A percentile compares a stretch with the other conserved stretches of the same genome.
These are phyloP conservation scores for Temnothorax nylanderi DNA, from an alignment of 1,140 invertebrate genomes.

Conservation along the genomic window DNA sequence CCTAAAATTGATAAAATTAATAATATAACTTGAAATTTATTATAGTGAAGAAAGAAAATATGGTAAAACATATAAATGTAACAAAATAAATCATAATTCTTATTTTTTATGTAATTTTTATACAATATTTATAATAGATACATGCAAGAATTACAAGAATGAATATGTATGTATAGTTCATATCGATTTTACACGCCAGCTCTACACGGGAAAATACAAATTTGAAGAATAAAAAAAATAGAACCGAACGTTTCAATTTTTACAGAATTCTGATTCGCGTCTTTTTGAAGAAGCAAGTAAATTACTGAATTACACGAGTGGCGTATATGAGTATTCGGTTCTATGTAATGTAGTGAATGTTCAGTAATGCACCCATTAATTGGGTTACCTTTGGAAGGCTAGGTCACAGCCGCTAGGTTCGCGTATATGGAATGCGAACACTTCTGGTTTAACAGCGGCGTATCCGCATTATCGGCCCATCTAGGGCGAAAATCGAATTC, in stretches of 20 bases:
- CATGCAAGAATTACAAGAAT: not conserved
- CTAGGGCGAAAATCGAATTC: constrained; percentile 73
- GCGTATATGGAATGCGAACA: constrained; percentile 64
- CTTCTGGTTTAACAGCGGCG: constrained; percentile 70
- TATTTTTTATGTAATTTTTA: not conserved
- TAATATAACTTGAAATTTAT: not conserved
- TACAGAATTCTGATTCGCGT: not conserved
- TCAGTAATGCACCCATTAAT: constrained; percentile 78
- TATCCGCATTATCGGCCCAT: constrained; percentile 72
- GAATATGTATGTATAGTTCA: not conserved
- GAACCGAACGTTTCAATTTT: not conserved
- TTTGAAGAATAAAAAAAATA: not conserved
- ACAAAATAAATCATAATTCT: not conserved
- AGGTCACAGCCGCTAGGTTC: constrained; percentile 52
- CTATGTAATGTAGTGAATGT: constrained; percentile 65
- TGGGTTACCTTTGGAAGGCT: constrained; percentile 72
- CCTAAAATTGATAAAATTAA: not conserved
- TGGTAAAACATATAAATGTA: not conserved
- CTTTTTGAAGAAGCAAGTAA: not conserved
- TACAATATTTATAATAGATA: not conserved
- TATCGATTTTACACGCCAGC: not conserved
- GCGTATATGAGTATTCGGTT: constrained; percentile 54
- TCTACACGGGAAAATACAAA: not conserved
- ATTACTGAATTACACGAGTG: constrained; percentile 16
- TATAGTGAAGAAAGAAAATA: not conserved